Percentiles rank a stretch among this genome's conserved stretches.
Evolutionary conservation across 2,113 vertebrate species (phyloP).

Genomic region (Amphiprion ocellaris): DNA sequence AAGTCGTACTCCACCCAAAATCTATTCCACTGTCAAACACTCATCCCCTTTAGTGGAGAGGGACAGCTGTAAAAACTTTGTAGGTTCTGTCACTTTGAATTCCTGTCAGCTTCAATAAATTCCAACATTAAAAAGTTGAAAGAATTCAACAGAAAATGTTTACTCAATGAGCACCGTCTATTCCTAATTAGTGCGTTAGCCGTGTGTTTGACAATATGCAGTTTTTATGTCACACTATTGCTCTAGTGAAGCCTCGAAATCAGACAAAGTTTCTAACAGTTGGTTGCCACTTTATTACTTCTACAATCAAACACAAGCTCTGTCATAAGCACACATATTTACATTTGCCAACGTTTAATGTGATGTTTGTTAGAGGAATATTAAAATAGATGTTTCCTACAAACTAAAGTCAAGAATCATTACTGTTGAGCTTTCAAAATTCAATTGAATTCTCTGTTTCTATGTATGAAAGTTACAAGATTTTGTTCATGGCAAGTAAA

Average conservation of each 20-base stretch:
- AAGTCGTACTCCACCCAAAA: slow-evolving; percentile 26
- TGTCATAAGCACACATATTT: no score
- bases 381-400: no score
- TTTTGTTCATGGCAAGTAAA: no score
- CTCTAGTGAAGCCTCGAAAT: neutral
- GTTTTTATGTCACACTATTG: neutral
- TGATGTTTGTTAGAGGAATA: no score
- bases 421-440: no score
- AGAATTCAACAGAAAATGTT: neutral
- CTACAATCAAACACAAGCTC: no score
- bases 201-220: neutral
- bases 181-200: neutral
- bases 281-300: neutral
- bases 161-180: neutral
- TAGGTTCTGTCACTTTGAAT: slow-evolving; percentile 13
- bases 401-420: no score
- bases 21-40: slow-evolving; percentile 10
- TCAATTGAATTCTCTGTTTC: no score
- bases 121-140: neutral
- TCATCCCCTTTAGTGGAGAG: neutral
- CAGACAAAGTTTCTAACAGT: neutral
- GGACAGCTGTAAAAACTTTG: slow-evolving; percentile 7
- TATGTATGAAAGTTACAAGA: no score
- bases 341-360: no score
- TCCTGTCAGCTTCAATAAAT: slow-evolving; percentile 23